Percentiles rank a stretch among this genome's conserved stretches.
Conservation (phyloP, 30 jellyfish, hydroid and myxozoan species). For the Turritopsis rubra region DNA sequence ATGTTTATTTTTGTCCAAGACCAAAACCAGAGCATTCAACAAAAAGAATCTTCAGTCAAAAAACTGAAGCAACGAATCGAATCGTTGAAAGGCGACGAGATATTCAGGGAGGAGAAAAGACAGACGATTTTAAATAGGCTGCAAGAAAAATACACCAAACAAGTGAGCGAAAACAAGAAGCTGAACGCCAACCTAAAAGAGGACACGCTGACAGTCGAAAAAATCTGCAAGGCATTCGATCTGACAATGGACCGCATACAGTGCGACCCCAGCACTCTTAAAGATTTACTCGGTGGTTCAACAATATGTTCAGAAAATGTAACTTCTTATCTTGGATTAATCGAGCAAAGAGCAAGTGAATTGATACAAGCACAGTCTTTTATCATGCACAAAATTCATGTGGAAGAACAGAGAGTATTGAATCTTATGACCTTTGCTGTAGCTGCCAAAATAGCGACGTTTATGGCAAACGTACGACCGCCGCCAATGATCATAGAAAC, state of each 20-base stretch:
- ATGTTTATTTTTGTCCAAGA: conserved; percentile 76
- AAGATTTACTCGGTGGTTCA: conserved; percentile 48
- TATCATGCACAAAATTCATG: conserved; percentile 32
- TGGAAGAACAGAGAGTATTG: background rate
- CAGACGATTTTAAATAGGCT: conserved; percentile 31
- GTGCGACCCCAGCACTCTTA: background rate
- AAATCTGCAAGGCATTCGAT: conserved; percentile 18
- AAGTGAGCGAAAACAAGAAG: conserved; percentile 10
- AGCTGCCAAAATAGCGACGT: background rate
- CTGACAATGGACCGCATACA: conserved; percentile 13
- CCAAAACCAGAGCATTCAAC: conserved; percentile 50
- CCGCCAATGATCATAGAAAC: background rate
- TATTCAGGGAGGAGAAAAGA: conserved; percentile 38
- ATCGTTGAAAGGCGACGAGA: conserved; percentile 27
- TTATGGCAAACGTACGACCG: background rate
- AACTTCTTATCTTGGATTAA: conserved; percentile 55
- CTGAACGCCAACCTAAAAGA: conserved; percentile 18
- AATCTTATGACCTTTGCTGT: background rate
- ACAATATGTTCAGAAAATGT: conserved; percentile 59
- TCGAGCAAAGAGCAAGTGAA: conserved; percentile 67
- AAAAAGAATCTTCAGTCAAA: conserved; percentile 38
- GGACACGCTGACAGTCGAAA: conserved; percentile 24
- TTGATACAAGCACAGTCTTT: conserved; percentile 44
- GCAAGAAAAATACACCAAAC: conserved; percentile 28
- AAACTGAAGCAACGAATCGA: conserved; percentile 32